A percentile compares a stretch with the other conserved stretches of the same genome.
phyloP scores from a whole-genome alignment of 2,888 invertebrate species.

The Lithodes maja region DNA sequence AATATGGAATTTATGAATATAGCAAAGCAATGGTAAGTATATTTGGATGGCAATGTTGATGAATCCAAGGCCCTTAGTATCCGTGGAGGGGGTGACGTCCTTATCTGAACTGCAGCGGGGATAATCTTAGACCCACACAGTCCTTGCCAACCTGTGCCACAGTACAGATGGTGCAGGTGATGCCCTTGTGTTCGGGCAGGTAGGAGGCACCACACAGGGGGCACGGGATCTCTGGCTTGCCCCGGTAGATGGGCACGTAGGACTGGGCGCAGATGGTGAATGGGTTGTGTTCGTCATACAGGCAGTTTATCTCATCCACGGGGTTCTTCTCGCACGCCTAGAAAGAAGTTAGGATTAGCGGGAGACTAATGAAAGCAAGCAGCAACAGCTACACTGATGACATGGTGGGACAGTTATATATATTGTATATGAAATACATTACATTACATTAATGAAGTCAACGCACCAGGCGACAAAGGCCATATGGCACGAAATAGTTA shows the following conservation, averaged over 20 bases:
- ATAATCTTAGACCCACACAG: slow-evolving; percentile 89
- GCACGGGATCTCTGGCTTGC: slow-evolving; percentile 95
- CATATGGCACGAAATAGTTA: too few species aligned
- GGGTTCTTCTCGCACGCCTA: slow-evolving; percentile 93
- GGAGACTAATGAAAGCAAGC: too few species aligned
- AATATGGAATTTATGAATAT: too few species aligned
- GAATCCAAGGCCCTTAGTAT: too few species aligned
- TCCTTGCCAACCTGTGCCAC: slow-evolving; percentile 95
- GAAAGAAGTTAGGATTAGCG: background rate
- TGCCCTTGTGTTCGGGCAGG: slow-evolving; percentile 89
- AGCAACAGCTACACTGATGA: too few species aligned
- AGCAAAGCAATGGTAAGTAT: too few species aligned
- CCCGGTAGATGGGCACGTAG: slow-evolving; percentile 95
- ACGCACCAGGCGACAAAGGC: too few species aligned
- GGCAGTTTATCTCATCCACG: slow-evolving; percentile 89
- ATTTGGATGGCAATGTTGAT: too few species aligned
- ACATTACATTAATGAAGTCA: too few species aligned
- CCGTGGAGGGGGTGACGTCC: background rate
- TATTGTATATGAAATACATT: too few species aligned
- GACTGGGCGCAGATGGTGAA: slow-evolving; percentile 94
- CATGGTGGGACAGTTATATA: too few species aligned
- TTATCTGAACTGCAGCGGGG: slow-evolving; percentile 80
- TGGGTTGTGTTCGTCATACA: slow-evolving; percentile 98
- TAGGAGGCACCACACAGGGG: slow-evolving; percentile 93
- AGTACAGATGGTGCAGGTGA: slow-evolving; percentile 86